These are phyloP conservation scores for Nymphalis urticae DNA, from an alignment of 2,888 invertebrate genomes.

Conservation along the genomic window DNA sequence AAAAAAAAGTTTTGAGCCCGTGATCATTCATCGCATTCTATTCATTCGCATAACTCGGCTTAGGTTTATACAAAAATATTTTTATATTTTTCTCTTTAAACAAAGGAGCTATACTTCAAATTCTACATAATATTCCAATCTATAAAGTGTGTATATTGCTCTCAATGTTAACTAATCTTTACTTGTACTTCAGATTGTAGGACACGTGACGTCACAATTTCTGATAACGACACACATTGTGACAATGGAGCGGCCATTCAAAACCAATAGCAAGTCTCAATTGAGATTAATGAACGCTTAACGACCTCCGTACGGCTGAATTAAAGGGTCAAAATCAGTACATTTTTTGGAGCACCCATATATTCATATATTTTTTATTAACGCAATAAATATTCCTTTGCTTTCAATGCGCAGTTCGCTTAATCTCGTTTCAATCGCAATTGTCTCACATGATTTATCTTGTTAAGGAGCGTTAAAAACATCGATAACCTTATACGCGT, in stretches of 20 bases:
- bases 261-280: constrained; percentile 12
- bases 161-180: not conserved
- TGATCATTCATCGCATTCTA: too few relatives aligned
- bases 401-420: not conserved
- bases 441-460: too few relatives aligned
- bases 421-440: too few relatives aligned
- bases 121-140: too few relatives aligned
- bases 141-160: not conserved
- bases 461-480: too few relatives aligned
- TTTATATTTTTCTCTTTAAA: too few relatives aligned
- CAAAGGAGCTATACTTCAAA: too few relatives aligned
- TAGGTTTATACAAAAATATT: too few relatives aligned
- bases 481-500: too few relatives aligned
- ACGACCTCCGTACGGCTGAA: constrained; percentile 1
- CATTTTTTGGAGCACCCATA: not conserved
- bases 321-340: constrained; percentile 7
- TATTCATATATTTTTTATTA: not conserved
- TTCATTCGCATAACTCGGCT: too few relatives aligned
- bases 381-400: not conserved
- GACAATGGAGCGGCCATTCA: constrained; percentile 4
- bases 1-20: too few relatives aligned
- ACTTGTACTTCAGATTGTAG: not conserved
- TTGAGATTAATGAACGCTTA: constrained; percentile 20
- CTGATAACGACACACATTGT: not conserved
- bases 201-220: constrained; percentile 1